Base-by-base conservation (phyloP, 2,113 vertebrate species). In the Osmerus mordax region DNA sequence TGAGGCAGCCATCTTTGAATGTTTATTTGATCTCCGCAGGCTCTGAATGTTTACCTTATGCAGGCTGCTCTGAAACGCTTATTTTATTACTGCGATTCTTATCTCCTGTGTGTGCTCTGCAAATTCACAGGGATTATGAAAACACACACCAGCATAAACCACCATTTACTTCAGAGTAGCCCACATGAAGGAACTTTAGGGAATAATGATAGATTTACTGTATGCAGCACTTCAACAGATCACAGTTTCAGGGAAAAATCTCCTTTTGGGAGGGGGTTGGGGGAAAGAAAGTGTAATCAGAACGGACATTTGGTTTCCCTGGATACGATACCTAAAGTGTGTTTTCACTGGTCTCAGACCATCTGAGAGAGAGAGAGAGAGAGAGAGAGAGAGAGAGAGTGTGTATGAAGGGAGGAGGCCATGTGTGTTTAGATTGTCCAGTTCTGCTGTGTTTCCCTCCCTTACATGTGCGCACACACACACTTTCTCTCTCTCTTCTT, bases 21-120 rank as follows among this genome's bases (percentile, higher is more conserved):
- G 76, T 85, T 90, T 84, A 74, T 87, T 78, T 89, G 75, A 21
- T 56, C 21, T 72, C 73, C 67, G 80, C 76, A 67, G 4, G 25
- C 71, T 74, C 60, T 70, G 67, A 23, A 66, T 83, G 74, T 84
- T 88, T 74, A 80, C 68, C 56, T 80, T 77, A 71, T 21, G 54
- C 76, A 32, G 65, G 73, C 75, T 23, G n/a, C 74, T 25, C 21
- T 62, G 61, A 53, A 79, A 28, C 13, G 65, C 71, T 75, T 75
- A 71, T 80, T 88, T 79, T 70, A 75, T 72, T 55, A 55, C 77
- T 73, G 61, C 58, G 79, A 82, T 84, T 74, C 69, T 84, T 86
- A 84, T 86, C 82, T 78, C 47, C 59, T 28, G 66, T 71, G 61
- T 73, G 66, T 13, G 55, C 76, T 81, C 78, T 67, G 77, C 53